Evolutionary conservation across 2,113 vertebrate genomes (phyloP).

Genomic region (Gymnocephalus cernua): DNA sequence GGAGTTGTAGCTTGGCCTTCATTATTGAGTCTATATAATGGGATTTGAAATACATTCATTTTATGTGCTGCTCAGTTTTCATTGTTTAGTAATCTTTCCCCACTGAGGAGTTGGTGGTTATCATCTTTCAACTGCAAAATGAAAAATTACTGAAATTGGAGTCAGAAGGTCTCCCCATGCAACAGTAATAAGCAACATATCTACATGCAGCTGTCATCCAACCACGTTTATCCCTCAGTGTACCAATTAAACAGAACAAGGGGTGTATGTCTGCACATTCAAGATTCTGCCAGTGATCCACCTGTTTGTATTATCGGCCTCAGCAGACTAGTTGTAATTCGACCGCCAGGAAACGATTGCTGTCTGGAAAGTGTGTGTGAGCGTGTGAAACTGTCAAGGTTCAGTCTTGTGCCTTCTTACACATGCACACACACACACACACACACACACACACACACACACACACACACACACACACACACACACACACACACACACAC

Average conservation of each 20-base stretch:
- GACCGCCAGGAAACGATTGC: background rate
- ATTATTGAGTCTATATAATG: slow-evolving; percentile 16
- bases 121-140: slow-evolving; percentile 26
- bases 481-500: no score
- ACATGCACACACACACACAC: background rate
- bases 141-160: slow-evolving; percentile 39
- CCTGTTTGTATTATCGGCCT: slow-evolving; percentile 45
- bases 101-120: background rate
- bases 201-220: slow-evolving; percentile 36
- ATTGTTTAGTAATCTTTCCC: slow-evolving; percentile 18
- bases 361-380: slow-evolving; percentile 1
- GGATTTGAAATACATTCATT: slow-evolving; percentile 32
- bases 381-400: background rate
- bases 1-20: slow-evolving; percentile 8
- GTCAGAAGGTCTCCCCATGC: slow-evolving; percentile 36
- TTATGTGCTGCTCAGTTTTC: slow-evolving; percentile 9
- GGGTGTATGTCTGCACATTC: slow-evolving; percentile 16
- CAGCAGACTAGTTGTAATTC: slow-evolving; percentile 34
- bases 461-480: no score
- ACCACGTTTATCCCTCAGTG: slow-evolving; percentile 52
- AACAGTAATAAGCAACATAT: slow-evolving; percentile 47
- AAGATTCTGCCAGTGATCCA: slow-evolving; percentile 37
- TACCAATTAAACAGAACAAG: slow-evolving; percentile 65
- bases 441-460: background rate
- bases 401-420: background rate